Evolutionary conservation across 2,888 invertebrate species (phyloP).

Genomic region (Dilophus febrilis): DNA sequence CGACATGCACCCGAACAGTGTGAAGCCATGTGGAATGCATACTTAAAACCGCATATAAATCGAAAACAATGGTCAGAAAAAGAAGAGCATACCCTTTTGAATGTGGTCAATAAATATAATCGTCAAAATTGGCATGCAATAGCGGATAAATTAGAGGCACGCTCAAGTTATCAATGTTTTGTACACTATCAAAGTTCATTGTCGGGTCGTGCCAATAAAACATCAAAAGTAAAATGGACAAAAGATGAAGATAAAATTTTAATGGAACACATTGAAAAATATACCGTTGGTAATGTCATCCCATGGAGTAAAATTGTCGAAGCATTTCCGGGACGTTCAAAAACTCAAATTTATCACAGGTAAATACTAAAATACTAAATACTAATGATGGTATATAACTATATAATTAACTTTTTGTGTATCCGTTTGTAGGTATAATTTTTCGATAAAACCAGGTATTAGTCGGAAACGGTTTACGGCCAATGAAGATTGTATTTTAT

Average conservation of each 20-base stretch:
- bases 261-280: constrained; percentile 40
- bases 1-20: constrained; percentile 49
- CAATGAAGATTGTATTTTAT: constrained; percentile 47
- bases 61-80: constrained; percentile 35
- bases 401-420: too few relatives aligned
- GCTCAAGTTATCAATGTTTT: constrained; percentile 54
- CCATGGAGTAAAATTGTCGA: constrained; percentile 56
- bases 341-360: constrained; percentile 47
- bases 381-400: constrained; percentile 1
- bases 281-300: constrained; percentile 45
- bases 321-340: constrained; percentile 43
- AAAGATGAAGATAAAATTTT: constrained; percentile 50
- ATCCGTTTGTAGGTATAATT: constrained; percentile 26
- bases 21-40: constrained; percentile 51
- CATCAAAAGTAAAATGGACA: constrained; percentile 39
- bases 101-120: constrained; percentile 27
- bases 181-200: constrained; percentile 42
- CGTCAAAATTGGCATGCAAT: constrained; percentile 50
- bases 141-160: constrained; percentile 36
- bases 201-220: constrained; percentile 15
- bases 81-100: constrained; percentile 32
- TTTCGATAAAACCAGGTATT: constrained; percentile 29
- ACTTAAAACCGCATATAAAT: constrained; percentile 48
- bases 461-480: constrained; percentile 44
- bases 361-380: constrained; percentile 20